Conservation (phyloP, 2,113 vertebrate species). For the Tor tambroides region DNA sequence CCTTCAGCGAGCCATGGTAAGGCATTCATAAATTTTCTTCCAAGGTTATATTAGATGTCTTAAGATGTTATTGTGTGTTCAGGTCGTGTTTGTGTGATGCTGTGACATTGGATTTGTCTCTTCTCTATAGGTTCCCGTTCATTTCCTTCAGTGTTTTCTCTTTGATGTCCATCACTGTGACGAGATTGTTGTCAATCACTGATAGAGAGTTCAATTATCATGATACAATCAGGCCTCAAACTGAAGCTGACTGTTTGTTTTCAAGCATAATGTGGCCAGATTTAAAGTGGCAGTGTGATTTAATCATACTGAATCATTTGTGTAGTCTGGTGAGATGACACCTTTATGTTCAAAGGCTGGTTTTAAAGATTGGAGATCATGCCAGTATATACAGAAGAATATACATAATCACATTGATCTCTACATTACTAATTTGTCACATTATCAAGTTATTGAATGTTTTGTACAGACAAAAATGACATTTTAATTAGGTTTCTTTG, state of each 20-base stretch:
- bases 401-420: neutral
- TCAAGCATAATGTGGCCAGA: neutral
- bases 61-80: neutral
- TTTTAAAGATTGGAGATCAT: no score
- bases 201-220: neutral
- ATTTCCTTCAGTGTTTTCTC: neutral
- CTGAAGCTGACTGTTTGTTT: neutral
- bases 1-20: neutral
- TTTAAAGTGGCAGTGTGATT: conserved; percentile 13
- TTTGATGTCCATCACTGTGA: neutral
- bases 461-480: neutral
- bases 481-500: neutral
- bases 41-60: neutral
- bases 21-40: neutral
- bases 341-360: neutral
- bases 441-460: neutral
- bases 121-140: neutral
- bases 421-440: neutral
- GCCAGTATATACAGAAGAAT: no score
- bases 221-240: neutral
- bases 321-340: neutral
- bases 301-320: neutral
- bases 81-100: neutral
- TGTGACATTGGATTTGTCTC: neutral
- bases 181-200: neutral